phyloP scores from a whole-genome alignment of 2,113 vertebrate species.

The Silurus meridionalis region DNA sequence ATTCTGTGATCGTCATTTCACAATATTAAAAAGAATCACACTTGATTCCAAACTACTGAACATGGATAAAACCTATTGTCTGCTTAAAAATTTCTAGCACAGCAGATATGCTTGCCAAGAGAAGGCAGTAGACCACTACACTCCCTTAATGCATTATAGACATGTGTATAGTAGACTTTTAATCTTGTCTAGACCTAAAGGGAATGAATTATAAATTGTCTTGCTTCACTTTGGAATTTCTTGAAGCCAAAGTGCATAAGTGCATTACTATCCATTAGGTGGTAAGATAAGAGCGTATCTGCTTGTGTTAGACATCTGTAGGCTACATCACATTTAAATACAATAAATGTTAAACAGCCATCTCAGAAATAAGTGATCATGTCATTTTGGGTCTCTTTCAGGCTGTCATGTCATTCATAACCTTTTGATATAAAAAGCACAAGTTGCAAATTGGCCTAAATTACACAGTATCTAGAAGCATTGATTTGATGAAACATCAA shows the following conservation, averaged over 20 bases:
- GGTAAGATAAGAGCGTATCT: constrained; percentile 26
- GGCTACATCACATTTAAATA: constrained; percentile 26
- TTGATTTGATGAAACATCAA: background rate
- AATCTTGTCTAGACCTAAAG: constrained; percentile 35
- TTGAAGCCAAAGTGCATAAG: constrained; percentile 38
- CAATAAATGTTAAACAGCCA: constrained; percentile 25
- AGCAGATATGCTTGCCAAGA: constrained; percentile 27
- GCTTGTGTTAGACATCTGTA: constrained; percentile 2
- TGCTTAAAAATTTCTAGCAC: constrained; percentile 16
- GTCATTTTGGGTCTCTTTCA: background rate
- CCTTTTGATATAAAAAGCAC: background rate
- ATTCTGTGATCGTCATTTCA: background rate
- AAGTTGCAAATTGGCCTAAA: background rate
- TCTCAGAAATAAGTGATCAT: background rate
- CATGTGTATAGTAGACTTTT: constrained; percentile 31
- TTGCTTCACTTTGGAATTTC: constrained; percentile 34
- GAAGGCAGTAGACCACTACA: constrained; percentile 19
- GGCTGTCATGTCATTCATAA: background rate
- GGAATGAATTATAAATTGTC: constrained; percentile 33
- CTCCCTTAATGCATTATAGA: constrained; percentile 34
- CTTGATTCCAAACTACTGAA: background rate
- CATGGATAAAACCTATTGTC: background rate
- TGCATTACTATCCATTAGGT: constrained; percentile 35
- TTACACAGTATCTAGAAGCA: background rate
- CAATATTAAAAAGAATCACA: background rate